Conservation (phyloP, 2,888 invertebrate genomes). For the Eustalomyia histrio region DNA sequence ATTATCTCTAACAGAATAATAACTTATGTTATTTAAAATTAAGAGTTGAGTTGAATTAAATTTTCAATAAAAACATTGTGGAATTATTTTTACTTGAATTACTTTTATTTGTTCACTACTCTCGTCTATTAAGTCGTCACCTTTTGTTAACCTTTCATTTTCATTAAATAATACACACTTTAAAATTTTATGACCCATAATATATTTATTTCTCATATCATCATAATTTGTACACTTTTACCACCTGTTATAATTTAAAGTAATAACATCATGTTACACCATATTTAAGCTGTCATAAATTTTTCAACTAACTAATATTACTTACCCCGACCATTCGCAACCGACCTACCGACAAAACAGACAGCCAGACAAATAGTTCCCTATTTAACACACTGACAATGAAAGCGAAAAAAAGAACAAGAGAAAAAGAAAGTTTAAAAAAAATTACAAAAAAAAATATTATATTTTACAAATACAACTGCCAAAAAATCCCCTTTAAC, state of each 20-base stretch:
- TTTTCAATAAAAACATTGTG: no score
- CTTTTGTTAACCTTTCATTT: no score
- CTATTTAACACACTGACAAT: slow-evolving; percentile 30
- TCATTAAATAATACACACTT: background rate
- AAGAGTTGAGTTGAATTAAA: no score
- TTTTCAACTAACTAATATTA: slow-evolving; percentile 26
- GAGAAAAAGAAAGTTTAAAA: background rate
- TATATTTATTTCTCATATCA: background rate
- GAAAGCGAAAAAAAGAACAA: slow-evolving; percentile 3
- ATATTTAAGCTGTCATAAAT: slow-evolving; percentile 52
- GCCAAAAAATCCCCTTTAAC: slow-evolving; percentile 33
- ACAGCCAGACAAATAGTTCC: slow-evolving; percentile 37
- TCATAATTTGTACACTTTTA: slow-evolving; percentile 8
- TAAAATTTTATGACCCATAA: slow-evolving; percentile 9
- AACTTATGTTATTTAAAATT: no score
- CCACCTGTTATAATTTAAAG: slow-evolving; percentile 47
- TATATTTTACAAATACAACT: slow-evolving; percentile 32
- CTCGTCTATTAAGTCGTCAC: no score
- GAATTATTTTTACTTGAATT: no score
- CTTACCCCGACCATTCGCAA: background rate
- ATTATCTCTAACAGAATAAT: no score
- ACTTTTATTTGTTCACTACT: no score
- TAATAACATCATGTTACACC: slow-evolving; percentile 47
- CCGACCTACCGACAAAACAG: background rate
- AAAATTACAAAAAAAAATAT: slow-evolving; percentile 21